Evolutionary conservation across 2,113 vertebrate species (phyloP).

Genomic region (Machaerirhynchus nigripectus): DNA sequence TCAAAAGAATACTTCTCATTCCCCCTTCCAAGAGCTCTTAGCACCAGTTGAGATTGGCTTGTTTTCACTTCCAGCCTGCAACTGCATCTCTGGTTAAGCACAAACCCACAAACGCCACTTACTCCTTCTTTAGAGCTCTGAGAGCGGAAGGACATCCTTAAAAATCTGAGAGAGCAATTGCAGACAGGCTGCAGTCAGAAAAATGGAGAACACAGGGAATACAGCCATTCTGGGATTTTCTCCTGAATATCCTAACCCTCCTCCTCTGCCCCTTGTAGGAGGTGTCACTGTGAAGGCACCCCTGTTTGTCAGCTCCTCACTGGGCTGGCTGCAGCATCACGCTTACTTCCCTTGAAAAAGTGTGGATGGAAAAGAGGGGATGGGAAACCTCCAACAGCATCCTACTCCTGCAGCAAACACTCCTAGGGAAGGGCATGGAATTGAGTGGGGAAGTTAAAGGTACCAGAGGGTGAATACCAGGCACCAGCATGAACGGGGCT

Average conservation of each 20-base stretch:
- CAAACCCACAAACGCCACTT: background rate
- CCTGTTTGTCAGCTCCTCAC: background rate
- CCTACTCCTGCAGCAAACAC: background rate
- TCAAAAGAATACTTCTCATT: background rate
- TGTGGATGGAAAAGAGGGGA: background rate
- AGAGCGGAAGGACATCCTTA: background rate
- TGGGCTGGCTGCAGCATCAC: background rate
- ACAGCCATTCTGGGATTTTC: background rate
- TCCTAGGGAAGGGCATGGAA: background rate
- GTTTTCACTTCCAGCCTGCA: background rate
- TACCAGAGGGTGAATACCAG: background rate
- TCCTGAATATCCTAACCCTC: background rate
- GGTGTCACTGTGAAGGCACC: background rate
- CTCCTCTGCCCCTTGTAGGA: background rate
- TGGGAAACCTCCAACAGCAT: background rate
- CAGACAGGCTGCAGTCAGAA: background rate
- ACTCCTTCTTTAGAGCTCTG: background rate
- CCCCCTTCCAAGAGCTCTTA: background rate
- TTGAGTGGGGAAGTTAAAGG: background rate
- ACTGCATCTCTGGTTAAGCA: background rate
- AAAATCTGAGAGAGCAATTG: accelerated
- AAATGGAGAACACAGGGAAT: background rate
- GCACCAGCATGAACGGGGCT: background rate
- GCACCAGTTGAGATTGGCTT: background rate
- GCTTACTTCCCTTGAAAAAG: background rate